A percentile compares a stretch with the other conserved stretches of the same genome.
Evolutionary conservation across 2,797 vertebrate genomes (phyloP).

Genomic region (Atherinosoma microstoma): DNA sequence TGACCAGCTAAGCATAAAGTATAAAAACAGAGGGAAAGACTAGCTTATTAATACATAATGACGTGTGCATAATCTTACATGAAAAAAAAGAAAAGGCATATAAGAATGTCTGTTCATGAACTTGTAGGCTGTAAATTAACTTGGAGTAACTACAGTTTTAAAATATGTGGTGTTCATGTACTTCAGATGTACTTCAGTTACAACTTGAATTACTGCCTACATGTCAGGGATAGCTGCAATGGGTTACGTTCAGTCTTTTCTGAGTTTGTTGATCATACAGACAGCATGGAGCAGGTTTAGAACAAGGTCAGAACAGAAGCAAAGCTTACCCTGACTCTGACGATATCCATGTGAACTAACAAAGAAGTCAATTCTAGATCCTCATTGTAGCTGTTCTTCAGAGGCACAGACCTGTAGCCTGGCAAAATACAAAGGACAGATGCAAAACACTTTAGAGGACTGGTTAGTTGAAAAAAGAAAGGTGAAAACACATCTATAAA

Average conservation of each 20-base stretch:
- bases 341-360: conserved; percentile 90
- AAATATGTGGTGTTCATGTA: not conserved
- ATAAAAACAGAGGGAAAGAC: not conserved
- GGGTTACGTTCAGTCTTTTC: not conserved
- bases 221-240: not conserved
- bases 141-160: not conserved
- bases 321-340: conserved; percentile 87
- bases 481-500: not conserved
- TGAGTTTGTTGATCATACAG: not conserved
- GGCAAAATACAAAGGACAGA: conserved; percentile 11
- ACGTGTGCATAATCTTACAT: not conserved
- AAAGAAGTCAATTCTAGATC: conserved; percentile 95
- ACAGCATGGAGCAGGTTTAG: not conserved
- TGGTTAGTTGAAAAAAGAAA: not conserved
- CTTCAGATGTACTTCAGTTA: not conserved
- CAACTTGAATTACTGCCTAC: not conserved
- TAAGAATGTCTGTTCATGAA: too few species aligned
- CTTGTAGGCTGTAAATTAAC: too few species aligned
- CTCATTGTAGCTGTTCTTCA: conserved; percentile 99
- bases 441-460: not conserved
- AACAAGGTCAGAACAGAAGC: not conserved
- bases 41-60: not conserved
- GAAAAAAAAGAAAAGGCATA: not conserved
- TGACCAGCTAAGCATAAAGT: not conserved
- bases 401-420: conserved; percentile 95